Percentiles rank a stretch among this genome's conserved stretches.
Evolutionary conservation across 2,888 invertebrate species (phyloP).

Genomic region (Phytoseiulus persimilis): DNA sequence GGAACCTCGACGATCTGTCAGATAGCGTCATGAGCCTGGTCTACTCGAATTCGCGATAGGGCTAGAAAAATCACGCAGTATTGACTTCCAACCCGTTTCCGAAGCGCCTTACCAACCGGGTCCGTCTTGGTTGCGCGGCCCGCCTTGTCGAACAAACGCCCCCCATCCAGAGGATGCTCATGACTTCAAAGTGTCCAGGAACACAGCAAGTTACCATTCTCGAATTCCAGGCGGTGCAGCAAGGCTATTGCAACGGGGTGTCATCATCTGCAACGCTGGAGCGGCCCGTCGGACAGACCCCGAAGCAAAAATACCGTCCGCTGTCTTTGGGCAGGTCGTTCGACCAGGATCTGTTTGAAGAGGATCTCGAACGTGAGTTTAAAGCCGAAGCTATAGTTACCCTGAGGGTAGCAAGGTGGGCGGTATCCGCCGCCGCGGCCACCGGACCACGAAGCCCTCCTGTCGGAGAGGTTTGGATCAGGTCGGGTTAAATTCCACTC

Average conservation of each 20-base stretch:
- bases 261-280: conserved; percentile 36
- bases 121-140: too few relatives aligned
- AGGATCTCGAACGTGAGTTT: conserved; percentile 37
- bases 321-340: conserved; percentile 34
- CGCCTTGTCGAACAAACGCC: too few relatives aligned
- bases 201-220: not conserved
- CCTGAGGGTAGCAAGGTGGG: not conserved
- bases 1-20: not conserved
- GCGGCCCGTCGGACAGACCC: conserved; percentile 33
- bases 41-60: not conserved
- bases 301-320: conserved; percentile 31
- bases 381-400: not conserved
- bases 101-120: too few relatives aligned
- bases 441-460: not conserved
- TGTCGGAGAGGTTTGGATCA: not conserved
- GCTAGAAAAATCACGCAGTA: not conserved
- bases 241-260: conserved; percentile 36
- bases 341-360: conserved; percentile 39
- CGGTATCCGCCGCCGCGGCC: not conserved
- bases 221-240: conserved; percentile 23
- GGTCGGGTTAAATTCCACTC: not conserved
- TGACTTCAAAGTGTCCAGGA: not conserved
- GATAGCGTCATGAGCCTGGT: not conserved
- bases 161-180: too few relatives aligned
- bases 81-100: not conserved